Conservation (phyloP, 2,113 vertebrate genomes). For the Corythornis cristatus region DNA sequence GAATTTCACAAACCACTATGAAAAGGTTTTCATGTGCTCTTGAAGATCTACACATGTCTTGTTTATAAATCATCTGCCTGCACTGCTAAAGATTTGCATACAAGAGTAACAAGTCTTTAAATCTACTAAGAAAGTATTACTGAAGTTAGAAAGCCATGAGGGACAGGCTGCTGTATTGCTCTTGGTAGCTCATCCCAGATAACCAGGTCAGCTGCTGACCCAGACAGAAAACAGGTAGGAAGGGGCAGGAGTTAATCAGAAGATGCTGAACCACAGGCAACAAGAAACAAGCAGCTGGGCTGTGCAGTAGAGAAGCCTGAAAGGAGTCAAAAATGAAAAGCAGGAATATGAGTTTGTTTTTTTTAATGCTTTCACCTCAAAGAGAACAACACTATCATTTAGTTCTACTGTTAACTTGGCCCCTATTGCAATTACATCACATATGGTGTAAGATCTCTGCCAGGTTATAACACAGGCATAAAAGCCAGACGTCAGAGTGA, state of each 20-base stretch:
- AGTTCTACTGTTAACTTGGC: not conserved
- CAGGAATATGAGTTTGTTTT: not conserved
- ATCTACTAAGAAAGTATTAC: not conserved
- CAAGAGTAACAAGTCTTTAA: not conserved
- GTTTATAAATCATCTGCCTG: not conserved
- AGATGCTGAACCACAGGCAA: not conserved
- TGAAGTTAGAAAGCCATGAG: not conserved
- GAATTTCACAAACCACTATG: not conserved
- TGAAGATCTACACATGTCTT: not conserved
- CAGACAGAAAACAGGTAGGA: not conserved
- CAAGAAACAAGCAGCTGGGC: not conserved
- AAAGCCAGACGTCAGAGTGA: not conserved
- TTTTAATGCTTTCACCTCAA: not conserved
- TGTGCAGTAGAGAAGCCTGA: not conserved
- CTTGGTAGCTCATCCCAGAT: not conserved
- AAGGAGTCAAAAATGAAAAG: not conserved
- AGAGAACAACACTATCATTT: not conserved
- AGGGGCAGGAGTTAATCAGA: not conserved
- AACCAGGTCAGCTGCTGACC: not conserved
- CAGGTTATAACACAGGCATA: not conserved
- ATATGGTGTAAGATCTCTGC: not conserved
- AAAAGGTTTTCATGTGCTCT: not conserved
- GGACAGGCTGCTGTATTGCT: not conserved
- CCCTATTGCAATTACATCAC: not conserved
- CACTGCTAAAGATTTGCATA: not conserved